Evolutionary conservation across 2,113 vertebrate genomes (phyloP).

Genomic region (Cercopithecus mona): DNA sequence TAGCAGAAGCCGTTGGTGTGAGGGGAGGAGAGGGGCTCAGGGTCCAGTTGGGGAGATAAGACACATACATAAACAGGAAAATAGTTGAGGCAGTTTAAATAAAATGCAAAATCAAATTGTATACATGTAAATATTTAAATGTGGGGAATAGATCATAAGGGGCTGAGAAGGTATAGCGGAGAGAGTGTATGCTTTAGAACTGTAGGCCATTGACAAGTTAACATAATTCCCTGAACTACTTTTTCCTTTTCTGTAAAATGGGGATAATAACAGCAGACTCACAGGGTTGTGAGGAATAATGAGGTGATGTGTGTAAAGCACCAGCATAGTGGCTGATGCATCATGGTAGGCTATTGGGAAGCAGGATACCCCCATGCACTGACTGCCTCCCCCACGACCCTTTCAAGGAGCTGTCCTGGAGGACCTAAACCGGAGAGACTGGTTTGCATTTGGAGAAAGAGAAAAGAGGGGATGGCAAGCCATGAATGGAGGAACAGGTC

Average conservation of each 20-base stretch:
- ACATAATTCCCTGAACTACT: not conserved
- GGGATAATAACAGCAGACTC: not conserved
- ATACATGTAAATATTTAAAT: not conserved
- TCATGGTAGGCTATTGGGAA: not conserved
- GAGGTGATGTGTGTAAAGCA: not conserved
- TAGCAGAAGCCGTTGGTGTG: not conserved
- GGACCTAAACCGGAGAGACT: not conserved
- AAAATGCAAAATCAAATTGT: slow-evolving; percentile 28
- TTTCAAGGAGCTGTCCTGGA: not conserved
- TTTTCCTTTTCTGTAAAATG: slow-evolving; percentile 50
- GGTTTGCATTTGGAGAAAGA: not conserved
- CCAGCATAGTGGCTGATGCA: not conserved
- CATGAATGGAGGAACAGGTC: not conserved
- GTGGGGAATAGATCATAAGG: not conserved
- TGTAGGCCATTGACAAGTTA: not conserved
- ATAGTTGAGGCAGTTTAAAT: slow-evolving; percentile 37
- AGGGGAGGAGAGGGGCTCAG: not conserved
- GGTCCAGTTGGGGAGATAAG: not conserved
- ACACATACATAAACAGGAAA: not conserved
- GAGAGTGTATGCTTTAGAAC: slow-evolving; percentile 11
- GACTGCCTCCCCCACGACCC: too few relatives aligned
- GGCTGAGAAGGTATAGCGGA: not conserved
- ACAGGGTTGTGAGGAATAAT: slow-evolving; percentile 14
- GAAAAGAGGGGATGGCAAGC: not conserved
- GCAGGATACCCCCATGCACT: not conserved